Conservation (phyloP, 2,113 vertebrate genomes). For the Lepisosteus osseus region DNA sequence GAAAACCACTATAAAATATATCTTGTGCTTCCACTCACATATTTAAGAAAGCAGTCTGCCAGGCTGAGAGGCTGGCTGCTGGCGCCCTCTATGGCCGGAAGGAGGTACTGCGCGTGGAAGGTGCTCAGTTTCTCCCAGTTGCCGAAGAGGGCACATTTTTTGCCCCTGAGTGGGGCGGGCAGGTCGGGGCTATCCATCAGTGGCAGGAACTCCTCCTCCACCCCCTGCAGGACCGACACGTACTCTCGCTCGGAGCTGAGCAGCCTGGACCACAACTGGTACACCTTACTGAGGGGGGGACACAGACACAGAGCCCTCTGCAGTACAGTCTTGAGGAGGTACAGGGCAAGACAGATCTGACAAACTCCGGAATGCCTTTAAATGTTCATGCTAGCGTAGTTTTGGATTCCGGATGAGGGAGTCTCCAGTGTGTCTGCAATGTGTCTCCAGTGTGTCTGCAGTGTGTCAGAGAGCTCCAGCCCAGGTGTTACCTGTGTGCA, state of each 20-base stretch:
- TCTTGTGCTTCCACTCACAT: constrained; percentile 56
- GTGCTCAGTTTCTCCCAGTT: constrained; percentile 63
- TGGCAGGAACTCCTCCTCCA: constrained; percentile 64
- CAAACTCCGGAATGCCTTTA: no score
- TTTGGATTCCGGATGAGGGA: no score
- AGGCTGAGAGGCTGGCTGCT: constrained; percentile 73
- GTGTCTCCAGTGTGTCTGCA: no score
- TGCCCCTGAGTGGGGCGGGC: constrained; percentile 61
- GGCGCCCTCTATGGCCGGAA: constrained; percentile 79
- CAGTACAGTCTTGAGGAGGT: no score
- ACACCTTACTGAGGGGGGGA: constrained; percentile 64
- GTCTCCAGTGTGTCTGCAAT: no score
- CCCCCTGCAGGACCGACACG: constrained; percentile 63
- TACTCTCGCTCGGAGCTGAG: constrained; percentile 81
- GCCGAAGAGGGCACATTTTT: constrained; percentile 64
- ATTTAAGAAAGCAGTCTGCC: constrained; percentile 83
- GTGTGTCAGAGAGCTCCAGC: no score
- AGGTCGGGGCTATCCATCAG: constrained; percentile 62
- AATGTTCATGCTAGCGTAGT: no score
- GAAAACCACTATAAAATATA: neutral
- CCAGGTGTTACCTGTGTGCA: no score
- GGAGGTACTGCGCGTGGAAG: constrained; percentile 77
- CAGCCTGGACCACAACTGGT: constrained; percentile 75
- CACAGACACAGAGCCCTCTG: neutral
- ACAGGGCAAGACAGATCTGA: neutral